Conservation (phyloP, 2,797 vertebrate species). For the Coranthus polyacanthus region DNA sequence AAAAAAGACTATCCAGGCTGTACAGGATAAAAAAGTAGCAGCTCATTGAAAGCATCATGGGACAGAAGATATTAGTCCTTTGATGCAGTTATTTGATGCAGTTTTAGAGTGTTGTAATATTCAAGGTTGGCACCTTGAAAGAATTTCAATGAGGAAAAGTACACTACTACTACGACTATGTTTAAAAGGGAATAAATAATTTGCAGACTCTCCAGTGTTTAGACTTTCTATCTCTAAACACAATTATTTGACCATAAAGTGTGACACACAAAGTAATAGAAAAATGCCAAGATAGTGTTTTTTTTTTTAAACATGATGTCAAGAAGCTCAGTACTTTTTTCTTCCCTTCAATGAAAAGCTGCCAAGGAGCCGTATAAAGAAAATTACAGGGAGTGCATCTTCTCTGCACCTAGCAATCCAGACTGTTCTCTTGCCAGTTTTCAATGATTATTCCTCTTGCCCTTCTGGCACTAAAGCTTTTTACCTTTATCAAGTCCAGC, state of each 20-base stretch:
- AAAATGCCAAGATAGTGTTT: constrained; percentile 11
- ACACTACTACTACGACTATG: background rate
- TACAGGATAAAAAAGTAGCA: too few species aligned
- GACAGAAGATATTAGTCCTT: background rate
- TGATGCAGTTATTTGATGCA: background rate
- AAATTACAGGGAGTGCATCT: constrained; percentile 6
- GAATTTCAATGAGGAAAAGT: background rate
- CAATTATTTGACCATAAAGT: constrained; percentile 6
- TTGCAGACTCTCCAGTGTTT: constrained; percentile 6
- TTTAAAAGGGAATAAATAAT: constrained; percentile 2
- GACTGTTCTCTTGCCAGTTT: constrained; percentile 30
- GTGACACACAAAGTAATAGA: background rate
- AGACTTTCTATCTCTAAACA: constrained; percentile 6
- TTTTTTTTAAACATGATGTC: background rate
- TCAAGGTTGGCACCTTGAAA: constrained; percentile 6
- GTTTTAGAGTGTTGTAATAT: background rate
- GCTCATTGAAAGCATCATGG: background rate
- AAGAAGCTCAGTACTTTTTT: constrained; percentile 5
- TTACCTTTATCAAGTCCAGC: background rate
- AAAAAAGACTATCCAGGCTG: too few species aligned
- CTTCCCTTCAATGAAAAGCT: background rate
- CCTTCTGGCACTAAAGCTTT: constrained; percentile 34
- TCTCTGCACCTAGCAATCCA: constrained; percentile 27
- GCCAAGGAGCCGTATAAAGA: constrained; percentile 1
- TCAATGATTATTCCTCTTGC: constrained; percentile 7